Conservation (phyloP, 2,888 invertebrate species). For the Ophioninae sp. region DNA sequence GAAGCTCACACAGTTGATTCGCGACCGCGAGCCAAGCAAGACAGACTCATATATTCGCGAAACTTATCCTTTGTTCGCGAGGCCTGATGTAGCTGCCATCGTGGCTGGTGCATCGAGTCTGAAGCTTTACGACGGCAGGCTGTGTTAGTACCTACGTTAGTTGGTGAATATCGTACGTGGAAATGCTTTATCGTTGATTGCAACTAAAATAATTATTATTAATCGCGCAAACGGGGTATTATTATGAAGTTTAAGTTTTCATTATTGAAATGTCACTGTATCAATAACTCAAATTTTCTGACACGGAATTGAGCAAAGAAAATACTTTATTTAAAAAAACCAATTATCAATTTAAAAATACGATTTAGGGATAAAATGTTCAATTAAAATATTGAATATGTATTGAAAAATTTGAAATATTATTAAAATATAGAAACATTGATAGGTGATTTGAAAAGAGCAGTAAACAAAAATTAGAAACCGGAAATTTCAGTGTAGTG, state of each 20-base stretch:
- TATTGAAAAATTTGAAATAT: too few relatives aligned
- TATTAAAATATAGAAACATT: too few relatives aligned
- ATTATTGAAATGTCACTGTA: neutral
- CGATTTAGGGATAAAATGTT: too few relatives aligned
- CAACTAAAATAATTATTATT: neutral
- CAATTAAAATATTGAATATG: too few relatives aligned
- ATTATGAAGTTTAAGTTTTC: neutral
- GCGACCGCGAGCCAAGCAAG: constrained; percentile 77
- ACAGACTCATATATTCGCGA: constrained; percentile 54
- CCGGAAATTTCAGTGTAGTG: too few relatives aligned
- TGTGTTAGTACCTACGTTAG: neutral
- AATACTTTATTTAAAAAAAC: neutral
- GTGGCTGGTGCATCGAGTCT: constrained; percentile 17
- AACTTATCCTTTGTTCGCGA: constrained; percentile 46
- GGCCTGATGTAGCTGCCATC: constrained; percentile 2
- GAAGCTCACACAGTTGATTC: constrained; percentile 76
- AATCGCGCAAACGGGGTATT: neutral
- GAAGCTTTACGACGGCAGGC: neutral
- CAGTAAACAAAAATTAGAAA: too few relatives aligned
- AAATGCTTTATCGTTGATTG: neutral
- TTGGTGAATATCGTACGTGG: neutral
- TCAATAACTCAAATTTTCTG: neutral
- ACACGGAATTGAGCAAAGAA: neutral
- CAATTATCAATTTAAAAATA: neutral
- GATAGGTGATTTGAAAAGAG: too few relatives aligned